These are phyloP conservation scores for Microcebus tavaratra DNA, from an alignment of 2,113 vertebrate species.

Conservation along the genomic window DNA sequence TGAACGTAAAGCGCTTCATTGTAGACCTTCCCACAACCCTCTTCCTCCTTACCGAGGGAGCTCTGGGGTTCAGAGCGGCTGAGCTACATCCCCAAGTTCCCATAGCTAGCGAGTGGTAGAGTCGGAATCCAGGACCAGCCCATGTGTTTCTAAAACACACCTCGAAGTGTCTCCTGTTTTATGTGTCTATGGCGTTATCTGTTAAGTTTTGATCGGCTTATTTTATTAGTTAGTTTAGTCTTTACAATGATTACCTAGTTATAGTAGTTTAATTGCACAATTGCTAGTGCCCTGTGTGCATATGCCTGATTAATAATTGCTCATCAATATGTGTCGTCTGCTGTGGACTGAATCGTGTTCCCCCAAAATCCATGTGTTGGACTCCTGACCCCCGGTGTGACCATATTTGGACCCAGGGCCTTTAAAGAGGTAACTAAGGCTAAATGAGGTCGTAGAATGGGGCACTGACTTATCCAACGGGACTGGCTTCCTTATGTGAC, in stretches of 20 bases:
- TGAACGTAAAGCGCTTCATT: background rate
- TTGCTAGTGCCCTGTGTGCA: background rate
- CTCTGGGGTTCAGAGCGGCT: background rate
- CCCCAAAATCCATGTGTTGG: background rate
- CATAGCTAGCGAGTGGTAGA: background rate
- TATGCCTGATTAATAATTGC: background rate
- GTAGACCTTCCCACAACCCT: background rate
- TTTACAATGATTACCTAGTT: background rate
- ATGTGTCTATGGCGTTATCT: background rate
- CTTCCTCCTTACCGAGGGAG: background rate
- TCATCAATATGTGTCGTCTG: background rate
- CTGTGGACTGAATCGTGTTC: background rate
- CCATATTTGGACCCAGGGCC: background rate
- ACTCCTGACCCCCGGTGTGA: background rate
- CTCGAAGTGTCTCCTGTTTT: background rate
- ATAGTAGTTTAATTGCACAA: background rate
- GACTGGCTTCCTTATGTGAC: background rate
- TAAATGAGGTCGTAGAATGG: background rate
- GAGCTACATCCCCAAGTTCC: background rate
- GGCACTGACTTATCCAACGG: background rate
- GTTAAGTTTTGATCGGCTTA: background rate
- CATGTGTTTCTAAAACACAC: background rate
- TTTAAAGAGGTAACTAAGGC: background rate
- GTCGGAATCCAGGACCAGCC: background rate
- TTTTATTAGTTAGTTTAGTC: background rate